Conservation (phyloP, 2,888 invertebrate genomes). For the Octodonta nipae region DNA sequence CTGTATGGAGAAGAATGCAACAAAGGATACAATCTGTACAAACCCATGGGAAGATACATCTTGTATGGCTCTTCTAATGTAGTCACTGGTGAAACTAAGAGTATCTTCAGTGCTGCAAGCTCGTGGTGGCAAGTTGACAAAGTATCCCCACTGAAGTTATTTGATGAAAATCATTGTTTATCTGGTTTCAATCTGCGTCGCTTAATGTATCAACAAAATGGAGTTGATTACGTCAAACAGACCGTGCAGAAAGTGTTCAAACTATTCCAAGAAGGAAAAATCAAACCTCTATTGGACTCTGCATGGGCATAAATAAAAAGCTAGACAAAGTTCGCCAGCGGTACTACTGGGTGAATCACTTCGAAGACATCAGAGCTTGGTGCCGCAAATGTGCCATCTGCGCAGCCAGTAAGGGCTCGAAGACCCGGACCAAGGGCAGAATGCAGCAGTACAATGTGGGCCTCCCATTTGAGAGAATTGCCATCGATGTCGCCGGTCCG, state of each 20-base stretch:
- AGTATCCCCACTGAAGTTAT: conserved; percentile 74
- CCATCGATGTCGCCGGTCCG: too few species aligned
- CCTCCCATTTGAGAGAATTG: too few species aligned
- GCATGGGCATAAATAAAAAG: too few species aligned
- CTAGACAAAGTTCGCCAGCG: too few species aligned
- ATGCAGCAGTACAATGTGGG: too few species aligned
- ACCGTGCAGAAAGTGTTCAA: conserved; percentile 60
- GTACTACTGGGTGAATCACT: too few species aligned
- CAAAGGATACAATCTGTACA: conserved; percentile 66
- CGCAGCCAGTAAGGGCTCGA: too few species aligned
- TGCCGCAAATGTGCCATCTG: too few species aligned
- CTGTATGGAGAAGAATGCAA: conserved; percentile 81
- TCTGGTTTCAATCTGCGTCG: conserved; percentile 73
- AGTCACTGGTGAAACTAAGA: conserved; percentile 81
- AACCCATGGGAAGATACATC: conserved; percentile 80
- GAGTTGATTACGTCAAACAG: conserved; percentile 54
- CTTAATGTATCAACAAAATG: conserved; percentile 65
- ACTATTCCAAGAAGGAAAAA: conserved; percentile 64
- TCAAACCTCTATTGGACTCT: conserved; percentile 72
- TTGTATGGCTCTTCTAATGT: conserved; percentile 79
- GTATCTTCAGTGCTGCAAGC: conserved; percentile 81
- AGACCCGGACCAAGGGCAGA: too few species aligned
- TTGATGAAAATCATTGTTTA: conserved; percentile 76
- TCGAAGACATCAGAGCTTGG: too few species aligned
- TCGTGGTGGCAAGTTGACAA: conserved; percentile 93